Evolutionary conservation across 2,113 vertebrate genomes (phyloP), one percentile per base, ranked within the genome.

Genomic region (Psilopsiagon aymara): DNA sequence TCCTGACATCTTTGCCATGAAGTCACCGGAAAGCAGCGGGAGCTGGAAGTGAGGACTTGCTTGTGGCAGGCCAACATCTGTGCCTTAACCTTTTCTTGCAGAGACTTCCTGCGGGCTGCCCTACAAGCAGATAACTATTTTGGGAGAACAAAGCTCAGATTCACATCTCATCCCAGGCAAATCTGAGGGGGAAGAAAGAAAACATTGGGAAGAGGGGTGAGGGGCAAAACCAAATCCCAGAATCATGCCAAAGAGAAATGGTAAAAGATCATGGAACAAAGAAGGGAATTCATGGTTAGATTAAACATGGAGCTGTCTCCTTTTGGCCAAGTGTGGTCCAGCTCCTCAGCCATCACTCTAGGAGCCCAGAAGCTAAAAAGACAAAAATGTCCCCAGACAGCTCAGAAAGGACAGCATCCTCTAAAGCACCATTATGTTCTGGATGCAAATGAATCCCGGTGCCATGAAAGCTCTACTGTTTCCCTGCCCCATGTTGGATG

Each of bases 61-160:
- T 90, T 79, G 57, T 70, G 84, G 47, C 83, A 64, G 55, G 78
- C 46, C 78, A 70, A 68, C 88, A 92, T 94, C 94, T 94, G 94
- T 55, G 89, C 71, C 59, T 90, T 82, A 96, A 88, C 87, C 79
- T 93, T 87, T 92, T 68, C 47, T 71, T 12, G 5, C 11, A 23
- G 71, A 76, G 68, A 90, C 67, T 93, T 97, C 95, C 73, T 81
- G 85, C 39, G 17, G 67, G 59, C 94, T 82, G 94, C 67, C 43
- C 44, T 31, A 90, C 79, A 77, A 59, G 10, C 46, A 84, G 64
- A 81, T 17, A 49, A 64, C 86, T 98, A 91, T 97, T 96, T 85
- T 35, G 62, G 94, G 71, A 82, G 55, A 93, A 97, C 97, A 98
- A 97, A 89, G 97, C 87, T 88, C 66, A 94, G 89, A 98, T 98